Evolutionary conservation across 2,113 vertebrate species (phyloP).

Genomic region (Nyctereutes procyonoides): DNA sequence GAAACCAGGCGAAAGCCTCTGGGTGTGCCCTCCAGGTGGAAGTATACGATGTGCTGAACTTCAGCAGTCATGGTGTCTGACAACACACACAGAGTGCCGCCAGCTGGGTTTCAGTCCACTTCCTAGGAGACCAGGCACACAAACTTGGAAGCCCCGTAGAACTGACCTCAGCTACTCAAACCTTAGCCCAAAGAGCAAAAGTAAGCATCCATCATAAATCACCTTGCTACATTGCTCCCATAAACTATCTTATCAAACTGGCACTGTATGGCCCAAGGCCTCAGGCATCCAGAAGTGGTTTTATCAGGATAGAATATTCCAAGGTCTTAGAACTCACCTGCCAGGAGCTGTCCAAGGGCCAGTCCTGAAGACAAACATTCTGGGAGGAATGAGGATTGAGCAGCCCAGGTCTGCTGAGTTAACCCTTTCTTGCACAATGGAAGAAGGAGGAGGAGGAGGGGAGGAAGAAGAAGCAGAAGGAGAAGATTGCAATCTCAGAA

Average conservation of each 20-base stretch:
- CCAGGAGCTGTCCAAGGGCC: not conserved
- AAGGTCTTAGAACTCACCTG: not conserved
- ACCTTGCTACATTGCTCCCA: too few relatives aligned
- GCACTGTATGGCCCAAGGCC: not conserved
- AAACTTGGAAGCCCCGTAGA: not conserved
- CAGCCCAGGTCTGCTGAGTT: not conserved
- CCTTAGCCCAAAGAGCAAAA: not conserved
- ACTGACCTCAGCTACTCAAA: not conserved
- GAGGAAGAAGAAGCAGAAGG: not conserved
- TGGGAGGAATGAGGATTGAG: not conserved
- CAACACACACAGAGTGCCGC: not conserved
- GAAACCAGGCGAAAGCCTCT: not conserved
- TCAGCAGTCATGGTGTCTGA: not conserved
- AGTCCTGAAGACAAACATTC: not conserved
- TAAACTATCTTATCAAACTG: not conserved
- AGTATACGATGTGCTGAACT: not conserved
- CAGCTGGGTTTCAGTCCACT: not conserved
- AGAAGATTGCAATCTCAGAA: not conserved
- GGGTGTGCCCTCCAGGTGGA: fast-evolving
- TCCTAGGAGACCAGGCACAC: not conserved
- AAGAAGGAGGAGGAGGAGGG: not conserved
- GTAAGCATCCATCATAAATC: not conserved
- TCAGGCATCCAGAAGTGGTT: not conserved
- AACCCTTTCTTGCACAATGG: not conserved
- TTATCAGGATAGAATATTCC: too few relatives aligned